Evolutionary conservation across 2,888 invertebrate species (phyloP), one percentile per base, ranked within the genome.

Genomic region (Oligia strigilis): DNA sequence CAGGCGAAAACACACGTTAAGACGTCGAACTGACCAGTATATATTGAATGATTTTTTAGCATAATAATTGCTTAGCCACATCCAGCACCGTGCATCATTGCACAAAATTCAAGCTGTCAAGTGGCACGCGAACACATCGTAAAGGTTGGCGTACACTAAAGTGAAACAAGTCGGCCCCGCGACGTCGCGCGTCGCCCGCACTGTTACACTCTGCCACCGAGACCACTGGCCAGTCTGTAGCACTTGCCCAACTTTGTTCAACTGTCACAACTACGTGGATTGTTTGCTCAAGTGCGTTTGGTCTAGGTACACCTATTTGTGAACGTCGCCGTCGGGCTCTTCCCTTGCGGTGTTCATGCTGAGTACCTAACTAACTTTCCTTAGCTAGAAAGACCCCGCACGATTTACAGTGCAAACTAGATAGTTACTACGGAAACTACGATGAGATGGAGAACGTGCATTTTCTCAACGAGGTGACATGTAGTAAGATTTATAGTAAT

Each of bases 201-300:
- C 58, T 55, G 65, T 17, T 49, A 40, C 55, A 58, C 58, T 46
- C 23, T 8, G 75, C 70, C 60, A 73, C 46, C 40, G 14, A 46
- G 62, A 52, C 76, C 70, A 40, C 58, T 36, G 72, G 67, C 74
- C 55, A 49, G 71, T 49, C 75, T 46, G 60, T 29, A 49, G 40
- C 66, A 71, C 73, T 75, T 62, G 78, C 62, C 29, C 52, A 81
- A 82, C 82, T 84, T 78, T 49, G 72, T 78, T 36, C 17, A 66
- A 64, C 65, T 75, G 76, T 75, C 82, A 58, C 76, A 76, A 67
- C 73, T 76, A 78, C 74, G 71, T 75, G 69, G 65, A 64, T 78
- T 71, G 81, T 70, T 65, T 82, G 19, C 40, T 69, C 75, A 36
- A 62, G 60, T 72, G 60, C 52, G 36, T 58, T 64, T 43, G 17